Evolutionary conservation across 2,113 vertebrate genomes (phyloP), one percentile per base, ranked within the genome.

Genomic region (Nycticryphes semicollaris): DNA sequence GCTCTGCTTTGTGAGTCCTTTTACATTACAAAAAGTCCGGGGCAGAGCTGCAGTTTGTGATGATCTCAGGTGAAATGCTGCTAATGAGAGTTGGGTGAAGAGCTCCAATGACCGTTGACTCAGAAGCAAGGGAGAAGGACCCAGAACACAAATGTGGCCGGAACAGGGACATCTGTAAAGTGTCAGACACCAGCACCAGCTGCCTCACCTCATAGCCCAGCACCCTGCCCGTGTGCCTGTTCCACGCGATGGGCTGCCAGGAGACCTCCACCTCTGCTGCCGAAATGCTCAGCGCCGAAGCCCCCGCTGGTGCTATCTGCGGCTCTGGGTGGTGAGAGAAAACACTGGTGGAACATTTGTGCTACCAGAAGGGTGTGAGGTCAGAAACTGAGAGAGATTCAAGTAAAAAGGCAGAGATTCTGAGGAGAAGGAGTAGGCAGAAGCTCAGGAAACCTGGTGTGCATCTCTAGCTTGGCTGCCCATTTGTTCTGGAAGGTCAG

Each of bases 151-250:
- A 31, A 31, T 7, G 14, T 27, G 50, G n/a, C 5, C 4, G 10
- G 53, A 35, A 72, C 45, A 57, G 31, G 25, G 53, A 23, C 39
- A 21, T 8, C 43, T 60, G 14, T 21, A 33, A 31, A 14, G 39
- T 41, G 45, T 45, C 83, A 67, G 64, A 56, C 37, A 37, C 13
- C 68, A 56, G 45, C 27, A 45, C 16, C 67, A 53, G 48, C 64
- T 12, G 23, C 19, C 87, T 93, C 98, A 99, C 99, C 98, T 99
- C 98, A 1, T 99, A 99, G 94, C 99, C 98, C 45, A 98, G 96
- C 74, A 99, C 98, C 90, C 98, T 98, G 76, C 98, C 98, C 4
- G 96, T 98, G 96, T 97, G 98, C 68, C 98, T 96, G 75, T 96
- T 98, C 85, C 97, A 97, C 3, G 97, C 95, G n/a, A 99, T 92